Percentiles rank a stretch among this genome's conserved stretches.
Conservation (phyloP, 2,888 invertebrate genomes). For the Meteorus colon region DNA sequence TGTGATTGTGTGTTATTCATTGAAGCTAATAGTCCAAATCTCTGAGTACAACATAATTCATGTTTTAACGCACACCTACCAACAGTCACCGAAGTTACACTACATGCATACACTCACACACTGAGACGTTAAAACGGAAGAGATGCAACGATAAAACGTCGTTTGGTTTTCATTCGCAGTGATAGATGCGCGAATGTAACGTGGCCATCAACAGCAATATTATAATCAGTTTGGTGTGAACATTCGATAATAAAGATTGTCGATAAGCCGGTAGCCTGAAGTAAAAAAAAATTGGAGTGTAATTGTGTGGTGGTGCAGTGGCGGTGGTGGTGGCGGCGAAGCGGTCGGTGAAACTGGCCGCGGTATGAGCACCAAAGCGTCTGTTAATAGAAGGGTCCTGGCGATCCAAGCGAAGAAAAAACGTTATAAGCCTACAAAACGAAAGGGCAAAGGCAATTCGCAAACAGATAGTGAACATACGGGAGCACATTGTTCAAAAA, state of each 20-base stretch:
- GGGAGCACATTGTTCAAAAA: conserved; percentile 64
- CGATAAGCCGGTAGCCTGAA: not conserved
- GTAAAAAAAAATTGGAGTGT: not conserved
- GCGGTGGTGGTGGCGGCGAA: not conserved
- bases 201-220: conserved; percentile 26
- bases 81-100: not conserved
- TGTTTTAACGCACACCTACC: not conserved
- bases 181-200: conserved; percentile 19
- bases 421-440: conserved; percentile 87
- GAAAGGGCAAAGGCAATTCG: conserved; percentile 83
- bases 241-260: not conserved
- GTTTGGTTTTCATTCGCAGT: conserved; percentile 13
- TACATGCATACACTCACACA: not conserved
- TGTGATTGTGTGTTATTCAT: not conserved
- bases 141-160: conserved; percentile 35
- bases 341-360: conserved; percentile 29
- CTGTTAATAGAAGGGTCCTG: conserved; percentile 92
- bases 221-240: not conserved
- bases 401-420: conserved; percentile 95
- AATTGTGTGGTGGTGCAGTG: not conserved
- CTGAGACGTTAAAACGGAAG: conserved; percentile 13
- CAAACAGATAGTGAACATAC: conserved; percentile 73
- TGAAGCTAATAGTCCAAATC: not conserved
- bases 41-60: not conserved
- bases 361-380: conserved; percentile 89